Conservation (phyloP, 2,113 vertebrate genomes). For the Alligator sinensis region DNA sequence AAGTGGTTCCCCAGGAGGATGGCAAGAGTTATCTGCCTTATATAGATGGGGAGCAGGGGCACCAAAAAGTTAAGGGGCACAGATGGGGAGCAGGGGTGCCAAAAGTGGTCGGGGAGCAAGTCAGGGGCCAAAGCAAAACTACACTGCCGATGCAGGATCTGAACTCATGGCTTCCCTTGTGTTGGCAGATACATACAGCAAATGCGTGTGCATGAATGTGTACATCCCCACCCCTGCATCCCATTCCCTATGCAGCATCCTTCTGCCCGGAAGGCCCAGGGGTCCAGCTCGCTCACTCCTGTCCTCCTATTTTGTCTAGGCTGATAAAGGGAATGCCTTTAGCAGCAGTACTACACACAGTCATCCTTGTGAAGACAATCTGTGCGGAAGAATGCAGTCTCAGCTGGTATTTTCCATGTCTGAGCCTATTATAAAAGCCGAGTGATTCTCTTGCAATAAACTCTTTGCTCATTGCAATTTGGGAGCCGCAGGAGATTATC, state of each 20-base stretch:
- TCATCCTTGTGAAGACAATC: neutral
- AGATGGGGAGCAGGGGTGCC: neutral
- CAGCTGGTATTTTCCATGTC: neutral
- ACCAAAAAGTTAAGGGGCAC: neutral
- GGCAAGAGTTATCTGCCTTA: neutral
- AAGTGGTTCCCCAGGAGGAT: too few species aligned
- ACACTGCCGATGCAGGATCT: neutral
- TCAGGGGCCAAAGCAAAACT: neutral
- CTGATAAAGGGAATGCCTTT: neutral
- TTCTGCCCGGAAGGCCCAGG: neutral
- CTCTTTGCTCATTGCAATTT: neutral
- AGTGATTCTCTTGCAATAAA: neutral
- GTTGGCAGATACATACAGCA: neutral
- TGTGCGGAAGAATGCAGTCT: neutral
- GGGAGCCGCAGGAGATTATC: neutral
- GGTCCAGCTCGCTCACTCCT: neutral
- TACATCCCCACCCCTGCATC: neutral
- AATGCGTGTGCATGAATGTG: neutral
- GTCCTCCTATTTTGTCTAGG: neutral
- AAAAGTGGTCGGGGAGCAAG: too few species aligned
- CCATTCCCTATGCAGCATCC: neutral
- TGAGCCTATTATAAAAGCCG: neutral
- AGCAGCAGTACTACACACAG: accelerated
- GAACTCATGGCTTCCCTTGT: neutral
- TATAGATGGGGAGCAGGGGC: neutral